Base-by-base conservation (phyloP, 2,113 vertebrate genomes). In the Pithys albifrons region DNA sequence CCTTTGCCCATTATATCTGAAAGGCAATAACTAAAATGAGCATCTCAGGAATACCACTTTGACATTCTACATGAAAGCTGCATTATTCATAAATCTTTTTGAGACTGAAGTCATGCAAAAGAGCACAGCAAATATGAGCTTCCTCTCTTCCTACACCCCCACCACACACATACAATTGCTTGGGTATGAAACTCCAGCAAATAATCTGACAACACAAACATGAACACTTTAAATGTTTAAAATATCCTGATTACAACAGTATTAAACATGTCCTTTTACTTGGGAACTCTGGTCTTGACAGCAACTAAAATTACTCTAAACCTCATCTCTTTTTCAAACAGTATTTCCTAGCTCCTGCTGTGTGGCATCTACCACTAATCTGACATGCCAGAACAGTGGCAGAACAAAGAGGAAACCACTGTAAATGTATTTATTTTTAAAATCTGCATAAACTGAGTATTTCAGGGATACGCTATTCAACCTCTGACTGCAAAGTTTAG, bases 341-440 rank as follows among this genome's bases (percentile, higher is more conserved):
- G 78, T 91, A 93, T 96, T 96, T 96, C 51, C 77, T 91, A 87
- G 84, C 83, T 95, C 95, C 95, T 95, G 95, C 93, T 97, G 95
- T 72, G 95, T 97, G 94, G 94, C 95, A 93, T 96, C 97, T 77
- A 85, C 91, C 65, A 67, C 93, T 97, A 97, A 97, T 95, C 96
- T 97, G 97, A 96, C 95, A 94, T 96, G 84, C 90, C 84, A 77
- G 91, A 97, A 97, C 66, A 96, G 95, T 85, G 76, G 93, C 91
- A 91, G 89, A 97, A 97, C 95, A 97, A 97, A 96, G 81, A 95
- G 61, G 52, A 94, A 94, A 89, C 81, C 76, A 93, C 93, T 95
- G 88, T 96, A 92, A 96, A 85, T 85, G 95, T 94, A 97, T 97
- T 97, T 97, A 97, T 96, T 97, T 97, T 95, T 75, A 91, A 97